phyloP scores from a whole-genome alignment of 2,113 vertebrate genomes.

The Mystacornis crossleyi region DNA sequence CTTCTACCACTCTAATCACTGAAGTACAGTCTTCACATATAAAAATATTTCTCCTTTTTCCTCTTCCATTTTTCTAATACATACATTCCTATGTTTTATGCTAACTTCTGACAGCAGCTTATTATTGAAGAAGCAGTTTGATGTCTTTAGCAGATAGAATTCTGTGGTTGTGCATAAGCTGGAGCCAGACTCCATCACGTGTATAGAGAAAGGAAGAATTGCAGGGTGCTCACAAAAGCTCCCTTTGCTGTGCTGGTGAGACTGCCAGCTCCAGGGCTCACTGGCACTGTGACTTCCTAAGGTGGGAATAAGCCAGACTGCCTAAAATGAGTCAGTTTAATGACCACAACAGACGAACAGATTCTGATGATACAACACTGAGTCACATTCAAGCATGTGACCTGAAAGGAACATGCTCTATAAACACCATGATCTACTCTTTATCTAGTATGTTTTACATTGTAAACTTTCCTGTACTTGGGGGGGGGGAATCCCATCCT shows the following conservation, averaged over 20 bases:
- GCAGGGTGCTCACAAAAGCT: neutral
- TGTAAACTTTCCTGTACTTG: neutral
- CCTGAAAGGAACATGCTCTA: neutral
- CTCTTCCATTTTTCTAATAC: neutral
- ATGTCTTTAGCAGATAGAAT: neutral
- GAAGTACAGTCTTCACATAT: neutral
- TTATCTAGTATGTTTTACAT: neutral
- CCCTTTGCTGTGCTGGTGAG: neutral
- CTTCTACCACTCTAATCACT: neutral
- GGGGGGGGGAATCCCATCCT: neutral
- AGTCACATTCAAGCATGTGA: slow-evolving; percentile 26
- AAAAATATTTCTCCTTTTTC: neutral
- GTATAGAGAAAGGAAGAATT: neutral
- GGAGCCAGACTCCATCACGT: neutral
- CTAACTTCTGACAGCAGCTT: neutral
- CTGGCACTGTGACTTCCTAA: neutral
- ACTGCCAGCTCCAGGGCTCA: neutral
- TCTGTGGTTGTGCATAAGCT: neutral
- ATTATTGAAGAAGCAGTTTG: neutral
- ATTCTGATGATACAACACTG: slow-evolving; percentile 19
- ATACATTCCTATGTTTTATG: neutral
- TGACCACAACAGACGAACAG: neutral
- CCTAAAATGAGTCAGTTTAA: slow-evolving; percentile 23
- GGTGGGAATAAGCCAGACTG: neutral
- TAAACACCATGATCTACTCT: neutral